Percentiles rank a stretch among this genome's conserved stretches.
Conservation (phyloP, 1,140 invertebrate genomes). For the Camponotus pennsylvanicus region DNA sequence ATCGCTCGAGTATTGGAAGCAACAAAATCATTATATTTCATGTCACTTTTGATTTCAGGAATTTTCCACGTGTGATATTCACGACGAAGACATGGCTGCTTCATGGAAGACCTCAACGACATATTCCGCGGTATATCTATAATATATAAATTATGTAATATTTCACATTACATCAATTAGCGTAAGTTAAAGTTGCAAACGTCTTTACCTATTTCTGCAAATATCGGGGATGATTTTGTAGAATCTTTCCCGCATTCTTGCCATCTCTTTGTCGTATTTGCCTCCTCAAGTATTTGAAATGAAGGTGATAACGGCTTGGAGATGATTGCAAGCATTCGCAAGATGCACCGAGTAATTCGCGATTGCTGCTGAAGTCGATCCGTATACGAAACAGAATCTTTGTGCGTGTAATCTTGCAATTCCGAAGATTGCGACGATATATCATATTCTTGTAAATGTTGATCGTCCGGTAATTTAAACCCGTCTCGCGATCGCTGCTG, state of each 20-base stretch:
- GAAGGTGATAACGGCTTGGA: neutral
- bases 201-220: neutral
- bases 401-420: neutral
- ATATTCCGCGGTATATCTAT: neutral
- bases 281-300: neutral
- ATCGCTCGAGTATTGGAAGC: neutral
- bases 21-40: neutral
- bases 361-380: neutral
- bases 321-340: neutral
- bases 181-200: neutral
- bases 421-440: neutral
- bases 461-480: neutral
- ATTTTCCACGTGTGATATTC: constrained; percentile 7
- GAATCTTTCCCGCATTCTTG: neutral
- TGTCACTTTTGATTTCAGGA: neutral
- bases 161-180: neutral
- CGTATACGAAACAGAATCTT: neutral
- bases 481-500: neutral
- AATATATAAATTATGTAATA: neutral
- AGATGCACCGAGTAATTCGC: too few species aligned
- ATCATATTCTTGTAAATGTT: constrained; percentile 8
- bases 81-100: neutral
- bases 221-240: too few species aligned
- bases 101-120: neutral
- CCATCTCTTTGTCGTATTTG: neutral